These are phyloP conservation scores for Brenthis ino DNA, from an alignment of 2,888 invertebrate genomes.

Conservation along the genomic window DNA sequence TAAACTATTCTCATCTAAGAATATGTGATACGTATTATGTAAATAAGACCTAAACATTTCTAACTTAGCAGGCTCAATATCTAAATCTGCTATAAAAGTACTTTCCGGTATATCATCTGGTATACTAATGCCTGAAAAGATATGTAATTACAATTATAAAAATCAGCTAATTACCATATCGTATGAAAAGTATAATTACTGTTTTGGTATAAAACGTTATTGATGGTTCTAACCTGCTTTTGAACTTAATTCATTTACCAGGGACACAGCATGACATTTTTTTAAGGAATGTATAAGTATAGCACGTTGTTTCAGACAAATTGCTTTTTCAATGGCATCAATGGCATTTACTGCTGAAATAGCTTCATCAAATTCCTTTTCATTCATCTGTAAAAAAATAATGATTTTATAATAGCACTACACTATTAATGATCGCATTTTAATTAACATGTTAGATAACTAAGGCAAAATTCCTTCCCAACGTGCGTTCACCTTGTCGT, in stretches of 20 bases:
- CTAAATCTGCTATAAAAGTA: slow-evolving; percentile 41
- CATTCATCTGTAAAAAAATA: neutral
- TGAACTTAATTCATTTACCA: slow-evolving; percentile 21
- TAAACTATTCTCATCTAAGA: slow-evolving; percentile 36
- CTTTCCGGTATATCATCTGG: slow-evolving; percentile 28
- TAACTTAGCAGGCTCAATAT: slow-evolving; percentile 36
- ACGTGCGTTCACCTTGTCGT: too few species aligned
- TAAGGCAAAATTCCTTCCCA: too few species aligned
- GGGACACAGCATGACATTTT: neutral
- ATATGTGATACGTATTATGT: slow-evolving; percentile 37
- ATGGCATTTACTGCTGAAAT: slow-evolving; percentile 13
- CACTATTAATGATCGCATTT: too few species aligned
- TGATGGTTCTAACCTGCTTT: slow-evolving; percentile 8
- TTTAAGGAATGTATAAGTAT: slow-evolving; percentile 5
- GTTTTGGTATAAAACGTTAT: too few species aligned
- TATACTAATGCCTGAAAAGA: slow-evolving; percentile 39
- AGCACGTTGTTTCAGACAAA: slow-evolving; percentile 27
- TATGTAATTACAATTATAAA: neutral
- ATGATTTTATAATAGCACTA: neutral
- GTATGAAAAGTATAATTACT: too few species aligned
- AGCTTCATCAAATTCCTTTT: neutral
- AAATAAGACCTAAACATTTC: slow-evolving; percentile 38
- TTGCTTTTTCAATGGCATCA: slow-evolving; percentile 20
- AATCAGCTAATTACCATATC: neutral
- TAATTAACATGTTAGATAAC: too few species aligned